Evolutionary conservation across 2,888 invertebrate genomes (phyloP), one percentile per base, ranked within the genome.

Genomic region (Caenorhabditis virilis): DNA sequence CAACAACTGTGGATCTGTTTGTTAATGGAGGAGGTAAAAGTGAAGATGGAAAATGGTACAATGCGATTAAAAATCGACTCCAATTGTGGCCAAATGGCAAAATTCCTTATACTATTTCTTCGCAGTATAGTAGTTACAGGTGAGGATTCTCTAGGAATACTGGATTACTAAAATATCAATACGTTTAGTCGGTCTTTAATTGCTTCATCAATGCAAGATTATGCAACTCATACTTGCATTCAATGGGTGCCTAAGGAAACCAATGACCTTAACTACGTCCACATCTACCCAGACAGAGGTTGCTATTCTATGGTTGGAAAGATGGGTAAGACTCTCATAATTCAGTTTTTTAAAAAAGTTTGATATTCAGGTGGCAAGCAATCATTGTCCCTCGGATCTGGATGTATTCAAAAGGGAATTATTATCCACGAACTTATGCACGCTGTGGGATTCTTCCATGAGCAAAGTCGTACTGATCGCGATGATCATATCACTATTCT

Each of bases 241-340:
- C 64, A 74, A 51, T 82, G 82, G 82, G 77, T 79, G 13, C 82
- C 82, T 13, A 74, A 78, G 52, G 75, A 72, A 33, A 64, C 65
- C 18, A 51, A 45, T 47, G 81, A 82, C 64, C 55, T 58, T n/a
- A 78, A 82, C 69, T 82, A 82, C 67, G 72, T 82, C 18, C 77
- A 79, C 58, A 82, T 82, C 56, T 71, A 79, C 53, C 82, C 82
- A 16, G 82, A 82, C 43, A 64, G 78, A 58, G 82, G 82, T 23
- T 82, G 82, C 65, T 82, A 82, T 47, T 82, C 82, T 13, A 79
- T 82, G 79, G 82, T 81, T 27, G 77, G 77, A 56, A 77, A 74
- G 48, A 74, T 73, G 69, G 77, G 77, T 76, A 27, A 38, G 56
- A n/a, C 11, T n/a, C 15, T n/a, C 20, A 22, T 20, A n/a, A 45